Base-by-base conservation (phyloP, 2,888 invertebrate species). In the Lydus trimaculatus region DNA sequence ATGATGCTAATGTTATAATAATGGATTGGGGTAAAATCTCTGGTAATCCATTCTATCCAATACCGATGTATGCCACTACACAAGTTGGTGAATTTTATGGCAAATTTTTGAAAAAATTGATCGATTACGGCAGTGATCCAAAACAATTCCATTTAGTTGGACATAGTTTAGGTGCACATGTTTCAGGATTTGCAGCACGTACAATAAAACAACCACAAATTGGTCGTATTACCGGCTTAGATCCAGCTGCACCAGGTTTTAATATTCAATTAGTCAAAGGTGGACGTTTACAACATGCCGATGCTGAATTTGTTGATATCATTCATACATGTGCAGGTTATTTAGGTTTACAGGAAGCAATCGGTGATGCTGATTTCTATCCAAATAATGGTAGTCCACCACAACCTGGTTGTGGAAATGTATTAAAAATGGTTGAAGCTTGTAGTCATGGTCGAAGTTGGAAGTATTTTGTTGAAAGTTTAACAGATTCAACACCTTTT, bases 341-440 rank as follows among this genome's bases (percentile, higher is more conserved):
- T 58, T 85, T 90, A 39, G 93, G 93, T 0, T 89, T 90, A 73
- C 77, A 79, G n/a, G 76, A 81, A 31, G 87, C 91, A 5, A 86
- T 91, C 20, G 94, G 94, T 0, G 89, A 92, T 79, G 90, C 85
- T 0, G 94, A 94, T 82, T 93, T 92, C 80, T 94, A 91, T 84
- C 93, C 93, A 0, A 93, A 94, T 80, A 89, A 89, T 15, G 94
- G 93, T 0, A 83, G 76, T 36, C 86, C 91, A 0, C 86, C 87
- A 0, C 94, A 94, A 78, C 93, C 93, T 0, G 92, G 92, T 0
- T 92, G 92, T 79, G 85, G 86, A 9, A 87, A 88, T 33, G 9
- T 77, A 85, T 72, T 73, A 31, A 65, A 80, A 80, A 69, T 80
- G 85, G 61, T 84, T 87, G 92, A 90, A 77, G 88, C 87, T 6